Base-by-base conservation (phyloP, 1,140 invertebrate species). In the Brachionus angularis region DNA sequence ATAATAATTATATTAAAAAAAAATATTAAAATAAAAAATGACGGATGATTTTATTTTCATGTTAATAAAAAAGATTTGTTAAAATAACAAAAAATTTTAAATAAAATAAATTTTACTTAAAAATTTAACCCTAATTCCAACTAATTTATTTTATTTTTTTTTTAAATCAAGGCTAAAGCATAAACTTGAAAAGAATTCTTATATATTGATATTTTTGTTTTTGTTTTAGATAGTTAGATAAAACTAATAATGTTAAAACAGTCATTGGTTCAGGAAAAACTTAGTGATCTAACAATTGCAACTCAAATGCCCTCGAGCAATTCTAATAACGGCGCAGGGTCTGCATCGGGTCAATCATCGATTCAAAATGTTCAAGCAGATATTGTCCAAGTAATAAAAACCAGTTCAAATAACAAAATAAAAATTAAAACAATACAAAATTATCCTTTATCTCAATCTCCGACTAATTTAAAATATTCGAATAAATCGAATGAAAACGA, bases 231-330 rank as follows among this genome's bases (percentile, higher is more conserved):
- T n/a, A n/a, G n/a, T n/a, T n/a, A n/a, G n/a, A n/a, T n/a, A n/a
- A n/a, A n/a, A 55, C 29, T 33, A 33, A 58, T 36, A 39, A 67
- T 67, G 62, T 33, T 67, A 33, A 67, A 67, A 27, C 62, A 67
- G 29, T 47, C 62, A 34, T 36, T 67, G 62, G 47, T 67, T 67
- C 62, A 67, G 62, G 62, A 67, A 67, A 67, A 67, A 7, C 42
- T 67, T 7, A 67, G 62, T 27, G 62, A 67, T 36, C 47, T 67
- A 25, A 67, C 62, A 4, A 50, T 67, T 39, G 62, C 62, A 16
- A 42, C 62, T 18, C 53, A 58, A 58, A 39, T 34, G 18, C 29
- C 62, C 21, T 16, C 33, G n/a, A n/a, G n/a, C n/a, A n/a, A n/a
- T n/a, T n/a, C n/a, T n/a, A n/a, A n/a, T n/a, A n/a, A n/a, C n/a